These are phyloP conservation scores for Pyrrhosoma nymphula DNA, from an alignment of 2,888 invertebrate species.

Conservation along the genomic window DNA sequence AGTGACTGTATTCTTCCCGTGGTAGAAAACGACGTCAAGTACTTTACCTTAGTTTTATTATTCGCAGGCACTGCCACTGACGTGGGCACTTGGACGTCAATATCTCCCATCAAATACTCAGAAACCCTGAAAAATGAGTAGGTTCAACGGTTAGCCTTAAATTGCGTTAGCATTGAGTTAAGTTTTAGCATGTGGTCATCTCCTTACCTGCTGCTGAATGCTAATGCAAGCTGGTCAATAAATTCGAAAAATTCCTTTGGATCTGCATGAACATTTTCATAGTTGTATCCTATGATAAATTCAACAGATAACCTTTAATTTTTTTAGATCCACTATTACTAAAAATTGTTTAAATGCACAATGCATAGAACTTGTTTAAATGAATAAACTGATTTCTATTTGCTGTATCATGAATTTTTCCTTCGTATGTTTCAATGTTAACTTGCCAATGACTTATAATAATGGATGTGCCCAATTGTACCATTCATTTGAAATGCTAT, in stretches of 20 bases:
- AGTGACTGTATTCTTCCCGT: too few species aligned
- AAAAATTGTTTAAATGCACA: too few species aligned
- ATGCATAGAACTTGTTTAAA: too few species aligned
- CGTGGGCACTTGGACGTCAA: constrained; percentile 74
- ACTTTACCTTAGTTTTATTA: constrained; percentile 76
- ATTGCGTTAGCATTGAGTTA: background rate
- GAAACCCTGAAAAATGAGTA: constrained; percentile 77
- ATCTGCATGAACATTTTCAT: constrained; percentile 76
- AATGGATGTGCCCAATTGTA: too few species aligned
- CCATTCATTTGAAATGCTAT: too few species aligned
- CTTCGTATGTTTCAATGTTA: too few species aligned
- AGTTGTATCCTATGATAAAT: constrained; percentile 76
- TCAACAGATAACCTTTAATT: too few species aligned
- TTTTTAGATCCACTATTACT: too few species aligned
- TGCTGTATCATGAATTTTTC: too few species aligned
- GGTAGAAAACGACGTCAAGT: too few species aligned
- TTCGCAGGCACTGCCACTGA: constrained; percentile 73
- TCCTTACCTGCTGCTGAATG: constrained; percentile 78
- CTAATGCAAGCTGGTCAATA: constrained; percentile 78
- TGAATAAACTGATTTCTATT: too few species aligned
- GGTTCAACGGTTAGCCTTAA: background rate
- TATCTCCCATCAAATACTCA: constrained; percentile 79
- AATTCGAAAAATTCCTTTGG: constrained; percentile 77
- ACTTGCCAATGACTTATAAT: too few species aligned
- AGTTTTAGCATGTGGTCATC: background rate